Evolutionary conservation across 2,113 vertebrate species (phyloP).

Genomic region (Hydrochoerus hydrochaeris): DNA sequence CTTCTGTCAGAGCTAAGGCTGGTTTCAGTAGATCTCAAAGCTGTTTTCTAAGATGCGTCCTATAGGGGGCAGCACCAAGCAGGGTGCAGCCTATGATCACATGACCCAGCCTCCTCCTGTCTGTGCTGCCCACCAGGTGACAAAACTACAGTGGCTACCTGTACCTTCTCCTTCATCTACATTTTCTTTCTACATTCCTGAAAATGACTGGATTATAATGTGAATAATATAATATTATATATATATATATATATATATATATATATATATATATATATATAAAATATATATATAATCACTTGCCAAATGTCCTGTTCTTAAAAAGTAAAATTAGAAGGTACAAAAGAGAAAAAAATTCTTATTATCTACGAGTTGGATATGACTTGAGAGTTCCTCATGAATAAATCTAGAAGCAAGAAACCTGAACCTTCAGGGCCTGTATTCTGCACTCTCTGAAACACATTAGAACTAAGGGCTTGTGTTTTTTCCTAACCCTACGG

Average conservation of each 20-base stretch:
- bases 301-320: conserved; percentile 73
- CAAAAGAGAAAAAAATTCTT: neutral
- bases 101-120: neutral
- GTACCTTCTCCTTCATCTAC: neutral
- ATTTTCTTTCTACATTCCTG: conserved; percentile 56
- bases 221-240: no score
- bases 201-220: conserved; percentile 60
- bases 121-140: neutral
- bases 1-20: neutral
- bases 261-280: no score
- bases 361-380: conserved; percentile 46
- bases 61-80: neutral
- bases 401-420: conserved; percentile 29
- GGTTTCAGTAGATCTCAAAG: neutral
- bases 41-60: neutral
- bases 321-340: conserved; percentile 74
- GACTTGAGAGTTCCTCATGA: conserved; percentile 24
- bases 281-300: no score
- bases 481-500: conserved; percentile 29
- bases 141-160: neutral
- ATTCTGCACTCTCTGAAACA: neutral
- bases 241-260: no score
- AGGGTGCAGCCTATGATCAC: neutral
- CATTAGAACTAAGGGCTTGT: neutral
- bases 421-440: neutral